These are phyloP conservation scores for Thripadectes ignobilis DNA, from an alignment of 2,797 vertebrate species.

Conservation along the genomic window DNA sequence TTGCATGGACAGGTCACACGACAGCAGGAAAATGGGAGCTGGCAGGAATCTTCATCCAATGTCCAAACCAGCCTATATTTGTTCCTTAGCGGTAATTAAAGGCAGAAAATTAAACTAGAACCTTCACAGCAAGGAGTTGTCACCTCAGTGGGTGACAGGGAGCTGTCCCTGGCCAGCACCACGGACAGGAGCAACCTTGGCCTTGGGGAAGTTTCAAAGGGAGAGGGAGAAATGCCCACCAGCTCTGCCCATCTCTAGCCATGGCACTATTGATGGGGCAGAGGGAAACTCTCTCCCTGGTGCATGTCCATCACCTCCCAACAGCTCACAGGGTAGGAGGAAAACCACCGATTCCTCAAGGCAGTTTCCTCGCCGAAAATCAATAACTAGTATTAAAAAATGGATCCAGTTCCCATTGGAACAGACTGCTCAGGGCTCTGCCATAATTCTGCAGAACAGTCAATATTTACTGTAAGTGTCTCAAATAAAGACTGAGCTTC, in stretches of 20 bases:
- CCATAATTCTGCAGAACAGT: conserved; percentile 76
- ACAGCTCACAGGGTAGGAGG: conserved; percentile 32
- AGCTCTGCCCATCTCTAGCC: background rate
- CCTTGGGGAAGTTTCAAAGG: background rate
- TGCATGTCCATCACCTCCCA: conserved; percentile 24
- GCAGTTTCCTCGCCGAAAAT: conserved; percentile 64
- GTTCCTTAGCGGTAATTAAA: conserved; percentile 51
- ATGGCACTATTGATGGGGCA: conserved; percentile 10
- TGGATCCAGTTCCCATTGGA: conserved; percentile 67
- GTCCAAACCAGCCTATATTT: background rate
- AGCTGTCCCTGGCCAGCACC: background rate
- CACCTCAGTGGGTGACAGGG: background rate
- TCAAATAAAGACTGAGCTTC: conserved; percentile 76
- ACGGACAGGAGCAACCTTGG: fast-evolving
- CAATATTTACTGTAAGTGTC: conserved; percentile 75
- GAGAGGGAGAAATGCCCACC: background rate
- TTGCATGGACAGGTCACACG: background rate
- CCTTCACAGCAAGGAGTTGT: background rate
- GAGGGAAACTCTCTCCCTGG: conserved; percentile 35
- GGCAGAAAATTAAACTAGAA: conserved; percentile 53
- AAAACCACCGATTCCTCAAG: conserved; percentile 48
- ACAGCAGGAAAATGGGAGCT: conserved; percentile 54
- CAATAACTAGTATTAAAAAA: conserved; percentile 78
- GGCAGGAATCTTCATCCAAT: conserved; percentile 52
- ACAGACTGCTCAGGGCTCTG: conserved; percentile 62